Conservation (phyloP, 2,888 invertebrate genomes). For the Epinotia ramella region DNA sequence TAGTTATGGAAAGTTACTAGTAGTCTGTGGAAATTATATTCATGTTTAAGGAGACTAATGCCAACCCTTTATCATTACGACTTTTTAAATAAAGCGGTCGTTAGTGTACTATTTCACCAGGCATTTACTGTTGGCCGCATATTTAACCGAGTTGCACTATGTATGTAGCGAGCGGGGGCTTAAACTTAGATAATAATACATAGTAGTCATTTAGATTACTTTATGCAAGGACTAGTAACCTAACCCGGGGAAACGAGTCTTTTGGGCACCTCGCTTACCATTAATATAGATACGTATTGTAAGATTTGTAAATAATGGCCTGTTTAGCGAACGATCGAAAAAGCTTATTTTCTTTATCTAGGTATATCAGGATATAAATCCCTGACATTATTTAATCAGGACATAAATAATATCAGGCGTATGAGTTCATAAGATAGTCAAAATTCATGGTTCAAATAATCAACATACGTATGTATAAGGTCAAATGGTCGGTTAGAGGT, state of each 20-base stretch:
- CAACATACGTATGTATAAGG: background rate
- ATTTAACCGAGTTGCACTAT: background rate
- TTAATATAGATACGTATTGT: no score
- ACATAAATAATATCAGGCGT: background rate
- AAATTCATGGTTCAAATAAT: background rate
- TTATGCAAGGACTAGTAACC: no score
- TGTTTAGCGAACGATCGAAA: background rate
- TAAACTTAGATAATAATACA: background rate
- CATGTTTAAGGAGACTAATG: no score
- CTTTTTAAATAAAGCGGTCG: background rate
- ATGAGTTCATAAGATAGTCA: background rate
- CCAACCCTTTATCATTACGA: background rate
- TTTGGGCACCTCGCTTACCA: background rate
- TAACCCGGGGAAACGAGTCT: background rate
- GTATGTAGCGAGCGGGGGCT: background rate
- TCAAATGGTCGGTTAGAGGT: background rate
- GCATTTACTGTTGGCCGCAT: background rate
- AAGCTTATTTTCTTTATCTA: background rate
- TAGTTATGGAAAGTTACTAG: no score
- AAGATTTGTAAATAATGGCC: no score
- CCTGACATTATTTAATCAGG: background rate
- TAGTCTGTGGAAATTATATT: no score
- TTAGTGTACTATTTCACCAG: background rate
- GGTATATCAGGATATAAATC: background rate
- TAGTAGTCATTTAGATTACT: background rate